Conservation (phyloP, 2,888 invertebrate genomes). For the Pandemis cinnamomeana region DNA sequence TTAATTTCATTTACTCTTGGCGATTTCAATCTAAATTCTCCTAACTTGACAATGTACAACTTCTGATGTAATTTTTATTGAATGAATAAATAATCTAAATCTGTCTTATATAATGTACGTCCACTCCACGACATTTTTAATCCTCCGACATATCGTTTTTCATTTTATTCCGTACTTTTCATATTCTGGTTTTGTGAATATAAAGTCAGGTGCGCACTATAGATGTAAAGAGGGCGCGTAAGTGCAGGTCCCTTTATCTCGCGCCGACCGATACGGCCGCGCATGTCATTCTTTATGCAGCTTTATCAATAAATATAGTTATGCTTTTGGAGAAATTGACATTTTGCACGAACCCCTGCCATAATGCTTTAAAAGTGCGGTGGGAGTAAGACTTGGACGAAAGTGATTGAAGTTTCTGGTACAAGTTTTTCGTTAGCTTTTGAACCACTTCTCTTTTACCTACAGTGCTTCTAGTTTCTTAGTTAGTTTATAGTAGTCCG, state of each 20-base stretch:
- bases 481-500: too few relatives aligned
- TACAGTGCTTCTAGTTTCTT: too few relatives aligned
- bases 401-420: background rate
- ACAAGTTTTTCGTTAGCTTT: background rate
- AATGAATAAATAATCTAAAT: too few relatives aligned
- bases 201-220: constrained; percentile 56
- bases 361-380: background rate
- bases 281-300: constrained; percentile 74
- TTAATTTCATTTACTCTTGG: too few relatives aligned
- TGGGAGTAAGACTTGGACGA: background rate
- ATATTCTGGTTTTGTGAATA: background rate
- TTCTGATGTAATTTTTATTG: too few relatives aligned
- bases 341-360: constrained; percentile 27
- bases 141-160: too few relatives aligned
- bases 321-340: constrained; percentile 46
- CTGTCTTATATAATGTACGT: too few relatives aligned
- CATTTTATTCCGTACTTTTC: too few relatives aligned
- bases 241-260: constrained; percentile 80
- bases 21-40: too few relatives aligned
- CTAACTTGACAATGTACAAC: too few relatives aligned
- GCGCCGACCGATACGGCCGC: constrained; percentile 62
- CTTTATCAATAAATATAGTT: constrained; percentile 70
- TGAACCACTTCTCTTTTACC: too few relatives aligned
- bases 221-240: constrained; percentile 69
- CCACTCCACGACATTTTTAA: too few relatives aligned